Conservation (phyloP, 2,797 vertebrate genomes). For the Bradypodion ventrale region DNA sequence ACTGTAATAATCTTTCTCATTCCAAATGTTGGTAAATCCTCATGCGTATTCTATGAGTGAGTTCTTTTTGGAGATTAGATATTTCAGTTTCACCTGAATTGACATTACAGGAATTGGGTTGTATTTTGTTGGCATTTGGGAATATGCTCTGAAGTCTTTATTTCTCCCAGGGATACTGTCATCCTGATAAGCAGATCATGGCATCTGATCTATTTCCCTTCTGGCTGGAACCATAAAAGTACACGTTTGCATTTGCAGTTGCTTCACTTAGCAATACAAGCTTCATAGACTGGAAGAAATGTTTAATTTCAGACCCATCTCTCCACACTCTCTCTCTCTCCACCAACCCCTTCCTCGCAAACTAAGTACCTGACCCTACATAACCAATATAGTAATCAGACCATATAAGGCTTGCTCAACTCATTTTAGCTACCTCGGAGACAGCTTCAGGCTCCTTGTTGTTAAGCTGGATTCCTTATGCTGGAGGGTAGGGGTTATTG, state of each 20-base stretch:
- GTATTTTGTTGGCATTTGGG: neutral
- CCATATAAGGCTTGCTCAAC: neutral
- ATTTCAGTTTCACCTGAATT: slow-evolving; percentile 1
- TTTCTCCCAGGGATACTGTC: neutral
- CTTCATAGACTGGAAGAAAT: neutral
- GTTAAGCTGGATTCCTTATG: neutral
- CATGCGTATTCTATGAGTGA: neutral
- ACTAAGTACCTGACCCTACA: neutral
- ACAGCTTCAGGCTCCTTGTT: neutral
- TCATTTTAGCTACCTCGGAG: neutral
- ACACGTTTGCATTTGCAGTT: neutral
- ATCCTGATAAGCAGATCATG: neutral
- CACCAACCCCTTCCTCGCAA: neutral
- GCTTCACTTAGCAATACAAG: neutral
- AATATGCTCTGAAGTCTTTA: rapidly evolving
- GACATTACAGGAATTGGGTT: slow-evolving; percentile 1
- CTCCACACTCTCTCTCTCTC: too few species aligned
- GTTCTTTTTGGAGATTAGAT: neutral
- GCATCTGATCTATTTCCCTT: neutral
- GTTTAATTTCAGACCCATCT: rapidly evolving
- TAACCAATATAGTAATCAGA: neutral
- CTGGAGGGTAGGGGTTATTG: slow-evolving; percentile 21
- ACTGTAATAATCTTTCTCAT: neutral
- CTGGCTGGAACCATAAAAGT: neutral
- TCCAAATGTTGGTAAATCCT: neutral